Percentiles rank a stretch among this genome's conserved stretches.
These are phyloP conservation scores for Etheostoma spectabile DNA, from an alignment of 2,113 vertebrate species.

Conservation along the genomic window DNA sequence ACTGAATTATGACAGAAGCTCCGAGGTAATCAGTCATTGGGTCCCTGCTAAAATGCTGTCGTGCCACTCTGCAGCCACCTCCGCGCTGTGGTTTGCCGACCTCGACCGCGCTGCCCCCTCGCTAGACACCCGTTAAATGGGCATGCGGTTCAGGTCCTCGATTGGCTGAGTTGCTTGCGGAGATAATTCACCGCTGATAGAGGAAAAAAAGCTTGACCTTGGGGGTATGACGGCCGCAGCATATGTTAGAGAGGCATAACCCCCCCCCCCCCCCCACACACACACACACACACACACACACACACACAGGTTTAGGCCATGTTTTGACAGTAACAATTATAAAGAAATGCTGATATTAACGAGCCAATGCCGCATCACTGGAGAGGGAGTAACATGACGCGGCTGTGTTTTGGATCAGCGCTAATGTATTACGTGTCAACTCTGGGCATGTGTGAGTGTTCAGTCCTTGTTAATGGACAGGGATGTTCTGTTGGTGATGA, in stretches of 20 bases:
- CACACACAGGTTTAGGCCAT: conserved; percentile 37
- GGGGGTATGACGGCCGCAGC: conserved; percentile 42
- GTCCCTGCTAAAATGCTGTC: conserved; percentile 67
- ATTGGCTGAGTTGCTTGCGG: conserved; percentile 49
- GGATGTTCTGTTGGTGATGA: conserved; percentile 60
- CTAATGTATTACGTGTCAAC: conserved; percentile 52
- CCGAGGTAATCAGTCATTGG: conserved; percentile 85
- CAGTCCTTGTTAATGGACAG: conserved; percentile 54
- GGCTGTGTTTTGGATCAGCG: conserved; percentile 38
- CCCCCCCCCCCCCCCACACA: conserved; percentile 1
- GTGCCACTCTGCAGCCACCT: conserved; percentile 52
- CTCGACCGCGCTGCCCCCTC: conserved; percentile 73
- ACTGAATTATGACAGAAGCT: conserved; percentile 86
- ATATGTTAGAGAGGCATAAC: conserved; percentile 28
- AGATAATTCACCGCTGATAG: conserved; percentile 75
- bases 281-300: conserved; percentile 27
- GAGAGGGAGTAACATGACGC: conserved; percentile 44
- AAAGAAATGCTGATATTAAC: conserved; percentile 48
- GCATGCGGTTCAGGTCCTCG: conserved; percentile 44
- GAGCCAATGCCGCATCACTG: conserved; percentile 35
- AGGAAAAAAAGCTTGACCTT: conserved; percentile 69
- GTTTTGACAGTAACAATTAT: conserved; percentile 52
- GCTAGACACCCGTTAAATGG: conserved; percentile 75
- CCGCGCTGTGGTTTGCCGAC: conserved; percentile 70
- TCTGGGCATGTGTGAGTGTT: conserved; percentile 38